phyloP scores from a whole-genome alignment of 2,113 vertebrate genomes.

The Taxidea taxus region DNA sequence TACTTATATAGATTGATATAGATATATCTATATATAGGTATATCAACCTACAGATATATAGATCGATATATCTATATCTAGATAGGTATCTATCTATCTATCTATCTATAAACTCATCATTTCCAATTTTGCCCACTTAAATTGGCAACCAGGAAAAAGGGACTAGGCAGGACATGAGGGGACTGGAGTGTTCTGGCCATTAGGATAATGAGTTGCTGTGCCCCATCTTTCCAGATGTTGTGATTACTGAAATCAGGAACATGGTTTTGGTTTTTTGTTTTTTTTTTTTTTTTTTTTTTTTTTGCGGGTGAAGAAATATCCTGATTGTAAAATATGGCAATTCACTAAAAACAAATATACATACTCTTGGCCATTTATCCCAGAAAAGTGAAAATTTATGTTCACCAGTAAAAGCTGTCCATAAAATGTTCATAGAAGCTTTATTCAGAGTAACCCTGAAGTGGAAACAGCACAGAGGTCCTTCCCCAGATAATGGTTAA shows the following conservation, averaged over 20 bases:
- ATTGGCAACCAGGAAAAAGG: neutral
- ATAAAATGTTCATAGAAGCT: neutral
- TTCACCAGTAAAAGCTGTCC: neutral
- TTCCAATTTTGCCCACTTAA: neutral
- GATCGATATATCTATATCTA: too few relatives aligned
- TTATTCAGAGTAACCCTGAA: neutral
- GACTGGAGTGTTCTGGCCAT: neutral
- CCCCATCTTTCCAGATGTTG: neutral
- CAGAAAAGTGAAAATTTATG: neutral
- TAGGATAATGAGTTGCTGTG: neutral
- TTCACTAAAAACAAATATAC: neutral
- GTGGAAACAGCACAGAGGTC: neutral
- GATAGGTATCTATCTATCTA: too few relatives aligned
- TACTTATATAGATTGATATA: too few relatives aligned
- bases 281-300: too few relatives aligned
- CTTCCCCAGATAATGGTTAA: neutral
- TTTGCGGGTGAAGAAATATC: neutral
- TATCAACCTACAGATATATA: too few relatives aligned
- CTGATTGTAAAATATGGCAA: neutral
- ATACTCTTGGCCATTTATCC: neutral
- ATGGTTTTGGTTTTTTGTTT: too few relatives aligned
- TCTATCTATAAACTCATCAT: too few relatives aligned
- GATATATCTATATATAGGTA: too few relatives aligned
- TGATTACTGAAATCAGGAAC: neutral
- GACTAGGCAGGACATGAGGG: fast-evolving